Evolutionary conservation across 1,140 invertebrate genomes (phyloP), one percentile per base, ranked within the genome.

Genomic region (Melitaea cinxia): DNA sequence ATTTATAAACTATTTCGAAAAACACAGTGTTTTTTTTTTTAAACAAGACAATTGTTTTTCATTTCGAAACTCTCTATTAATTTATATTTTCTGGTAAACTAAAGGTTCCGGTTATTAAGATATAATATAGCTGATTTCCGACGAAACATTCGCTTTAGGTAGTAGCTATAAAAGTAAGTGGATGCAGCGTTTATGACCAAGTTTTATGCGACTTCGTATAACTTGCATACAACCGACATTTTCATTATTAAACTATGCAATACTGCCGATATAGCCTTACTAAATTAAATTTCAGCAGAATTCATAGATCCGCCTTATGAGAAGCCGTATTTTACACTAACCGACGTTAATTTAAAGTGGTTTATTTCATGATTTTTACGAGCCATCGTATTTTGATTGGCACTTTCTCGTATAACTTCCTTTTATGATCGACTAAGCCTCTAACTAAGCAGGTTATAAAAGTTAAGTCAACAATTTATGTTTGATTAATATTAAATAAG

Each of bases 241-340:
- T 75, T 72, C 73, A 75, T 77, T 80, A 83, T 85, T 85, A 83
- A 81, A 83, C 79, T 80, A 75, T 75, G 70, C 70, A 73, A 73
- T 73, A 74, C 67, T n/a, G 56, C 58, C 65, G 65, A 71, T 77
- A 83, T 83, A 82, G 75, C 70, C 52, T 67, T 57, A 60, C 72
- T 81, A 81, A 83, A 82, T 82, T 83, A 78, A 83, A 81, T 80
- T 81, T 77, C 69, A 79, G 50, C 56, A 67, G 67, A 73, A 69
- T 73, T 72, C 70, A 55, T 10, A 35, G 52, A 63, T 54, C 37
- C 7, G 28, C 26, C 26, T 50, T 37, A n/a, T 9, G 28, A 12
- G 5, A n/a, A 21, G 42, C n/a, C 21, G 47, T 73, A 70, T 59
- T 70, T 67, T 64, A 64, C 47, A 56, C 61, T 59, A 70, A 65